Conservation (phyloP, 2,797 vertebrate species). For the Myripristis murdjan region DNA sequence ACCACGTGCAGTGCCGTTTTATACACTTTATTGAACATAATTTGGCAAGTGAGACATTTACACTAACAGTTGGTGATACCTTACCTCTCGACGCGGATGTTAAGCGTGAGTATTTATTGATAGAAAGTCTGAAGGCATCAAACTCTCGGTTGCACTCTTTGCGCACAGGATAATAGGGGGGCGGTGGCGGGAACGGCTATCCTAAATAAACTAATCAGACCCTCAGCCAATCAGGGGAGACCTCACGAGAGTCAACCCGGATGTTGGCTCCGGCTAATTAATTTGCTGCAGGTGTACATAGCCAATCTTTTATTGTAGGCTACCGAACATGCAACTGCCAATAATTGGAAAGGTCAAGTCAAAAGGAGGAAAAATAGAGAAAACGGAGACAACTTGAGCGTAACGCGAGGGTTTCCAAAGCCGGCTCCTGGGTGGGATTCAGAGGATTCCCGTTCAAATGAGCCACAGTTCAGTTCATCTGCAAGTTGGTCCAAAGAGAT, state of each 20-base stretch:
- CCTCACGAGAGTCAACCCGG: constrained; percentile 22
- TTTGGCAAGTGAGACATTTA: neutral
- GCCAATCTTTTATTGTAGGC: neutral
- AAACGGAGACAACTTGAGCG: neutral
- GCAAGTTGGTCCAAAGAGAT: neutral
- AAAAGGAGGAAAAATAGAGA: neutral
- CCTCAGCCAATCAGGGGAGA: constrained; percentile 72
- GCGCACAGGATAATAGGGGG: constrained; percentile 39
- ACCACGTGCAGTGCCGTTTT: neutral
- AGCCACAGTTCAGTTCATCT: neutral
- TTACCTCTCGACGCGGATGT: constrained; percentile 72
- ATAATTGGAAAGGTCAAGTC: neutral
- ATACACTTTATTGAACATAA: neutral
- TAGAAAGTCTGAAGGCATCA: constrained; percentile 49
- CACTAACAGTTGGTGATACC: neutral
- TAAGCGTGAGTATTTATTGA: constrained; percentile 61
- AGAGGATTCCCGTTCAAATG: constrained; percentile 2
- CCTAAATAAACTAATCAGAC: constrained; percentile 78
- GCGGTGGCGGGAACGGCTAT: constrained; percentile 71
- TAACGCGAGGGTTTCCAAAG: too few species aligned
- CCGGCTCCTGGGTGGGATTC: neutral
- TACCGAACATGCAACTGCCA: neutral
- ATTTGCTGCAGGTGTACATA: constrained; percentile 71
- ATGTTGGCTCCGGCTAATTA: constrained; percentile 33
- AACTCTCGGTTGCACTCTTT: constrained; percentile 59